Conservation (phyloP, 2,113 vertebrate species). For the Mesoclemmys tuberculata region DNA sequence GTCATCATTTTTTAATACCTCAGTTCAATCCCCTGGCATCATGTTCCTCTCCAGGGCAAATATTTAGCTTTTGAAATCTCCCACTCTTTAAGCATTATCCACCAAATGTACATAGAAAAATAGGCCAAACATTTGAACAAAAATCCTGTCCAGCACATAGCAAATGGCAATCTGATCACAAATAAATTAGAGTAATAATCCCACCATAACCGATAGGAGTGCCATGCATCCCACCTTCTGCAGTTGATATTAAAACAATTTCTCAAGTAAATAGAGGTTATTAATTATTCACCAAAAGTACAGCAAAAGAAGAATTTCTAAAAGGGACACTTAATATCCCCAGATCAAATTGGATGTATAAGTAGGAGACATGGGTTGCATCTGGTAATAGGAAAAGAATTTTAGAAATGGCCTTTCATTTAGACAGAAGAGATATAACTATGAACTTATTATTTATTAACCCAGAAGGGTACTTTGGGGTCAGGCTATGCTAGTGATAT, state of each 20-base stretch:
- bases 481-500: not conserved
- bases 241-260: not conserved
- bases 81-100: not conserved
- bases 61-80: not conserved
- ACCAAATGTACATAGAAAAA: not conserved
- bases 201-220: accelerated
- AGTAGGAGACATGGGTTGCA: accelerated
- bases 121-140: not conserved
- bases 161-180: not conserved
- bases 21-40: not conserved
- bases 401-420: not conserved
- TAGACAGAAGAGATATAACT: not conserved
- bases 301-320: not conserved
- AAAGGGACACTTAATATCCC: not conserved
- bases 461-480: accelerated
- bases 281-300: not conserved
- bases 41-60: not conserved
- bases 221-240: not conserved
- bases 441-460: not conserved
- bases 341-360: not conserved
- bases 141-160: not conserved
- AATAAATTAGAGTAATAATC: not conserved
- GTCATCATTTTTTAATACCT: not conserved
- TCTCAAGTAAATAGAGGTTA: not conserved
- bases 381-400: not conserved